Conservation (phyloP, 2,888 invertebrate genomes). For the Heliconius charithonia region DNA sequence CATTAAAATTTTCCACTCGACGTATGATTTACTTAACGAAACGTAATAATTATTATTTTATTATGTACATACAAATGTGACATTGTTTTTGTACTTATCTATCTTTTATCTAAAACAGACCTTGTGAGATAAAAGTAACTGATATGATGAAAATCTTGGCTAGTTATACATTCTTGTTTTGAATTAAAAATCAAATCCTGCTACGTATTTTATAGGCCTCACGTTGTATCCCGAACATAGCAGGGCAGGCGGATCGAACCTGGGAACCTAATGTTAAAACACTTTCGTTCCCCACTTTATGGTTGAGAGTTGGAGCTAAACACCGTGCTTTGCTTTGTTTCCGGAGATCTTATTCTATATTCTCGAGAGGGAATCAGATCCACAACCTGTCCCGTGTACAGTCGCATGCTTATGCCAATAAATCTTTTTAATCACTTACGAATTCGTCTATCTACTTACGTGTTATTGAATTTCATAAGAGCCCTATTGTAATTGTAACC, state of each 20-base stretch:
- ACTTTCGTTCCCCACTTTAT: neutral
- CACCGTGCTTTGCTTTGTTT: too few relatives aligned
- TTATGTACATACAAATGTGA: constrained; percentile 4
- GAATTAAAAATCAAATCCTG: too few relatives aligned
- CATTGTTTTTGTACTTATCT: constrained; percentile 15
- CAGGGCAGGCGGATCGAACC: neutral
- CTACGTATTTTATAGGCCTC: too few relatives aligned
- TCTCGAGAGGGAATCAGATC: neutral
- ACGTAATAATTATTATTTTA: constrained; percentile 15
- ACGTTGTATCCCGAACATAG: too few relatives aligned
- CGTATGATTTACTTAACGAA: neutral
- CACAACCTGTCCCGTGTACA: too few relatives aligned
- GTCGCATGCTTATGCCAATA: too few relatives aligned
- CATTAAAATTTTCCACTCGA: constrained; percentile 23
- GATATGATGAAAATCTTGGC: neutral
- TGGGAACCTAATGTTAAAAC: neutral
- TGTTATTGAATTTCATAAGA: too few relatives aligned
- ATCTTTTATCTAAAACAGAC: constrained; percentile 25
- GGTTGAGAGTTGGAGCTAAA: too few relatives aligned
- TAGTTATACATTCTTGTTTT: too few relatives aligned
- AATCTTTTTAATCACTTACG: too few relatives aligned
- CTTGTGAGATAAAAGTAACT: constrained; percentile 17
- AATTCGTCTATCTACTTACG: too few relatives aligned
- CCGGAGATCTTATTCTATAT: neutral
- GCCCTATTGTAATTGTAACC: too few relatives aligned